Evolutionary conservation across 2,113 vertebrate species (phyloP).

Genomic region (Ovis aries): DNA sequence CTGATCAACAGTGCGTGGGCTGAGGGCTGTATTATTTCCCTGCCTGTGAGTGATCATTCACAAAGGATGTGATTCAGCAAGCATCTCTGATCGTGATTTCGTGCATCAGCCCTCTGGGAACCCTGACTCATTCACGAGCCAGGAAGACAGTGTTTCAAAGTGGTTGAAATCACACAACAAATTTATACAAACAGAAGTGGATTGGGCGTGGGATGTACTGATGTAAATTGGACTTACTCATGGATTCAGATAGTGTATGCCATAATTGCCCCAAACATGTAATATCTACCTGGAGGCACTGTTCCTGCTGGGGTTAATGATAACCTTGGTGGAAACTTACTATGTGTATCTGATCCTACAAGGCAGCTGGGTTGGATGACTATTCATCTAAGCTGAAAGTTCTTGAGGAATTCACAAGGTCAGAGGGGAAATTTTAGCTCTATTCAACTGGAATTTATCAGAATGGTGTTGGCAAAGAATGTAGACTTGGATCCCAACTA

Average conservation of each 20-base stretch:
- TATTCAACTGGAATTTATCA: not conserved
- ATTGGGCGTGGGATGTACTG: not conserved
- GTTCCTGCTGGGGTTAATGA: not conserved
- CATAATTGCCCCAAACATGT: not conserved
- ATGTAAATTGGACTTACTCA: not conserved
- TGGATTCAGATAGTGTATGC: not conserved
- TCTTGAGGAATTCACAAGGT: not conserved
- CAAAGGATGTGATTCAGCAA: conserved; percentile 38
- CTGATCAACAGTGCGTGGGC: not conserved
- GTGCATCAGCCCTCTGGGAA: not conserved
- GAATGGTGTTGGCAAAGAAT: not conserved
- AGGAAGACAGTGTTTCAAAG: conserved; percentile 20
- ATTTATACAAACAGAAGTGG: not conserved
- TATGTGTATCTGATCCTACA: not conserved
- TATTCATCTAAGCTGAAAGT: not conserved
- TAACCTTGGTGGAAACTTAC: not conserved
- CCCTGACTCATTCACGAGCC: conserved; percentile 31
- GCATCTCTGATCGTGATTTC: not conserved
- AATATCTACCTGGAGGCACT: not conserved
- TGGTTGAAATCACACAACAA: not conserved
- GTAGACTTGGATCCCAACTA: not conserved
- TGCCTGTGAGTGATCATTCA: not conserved
- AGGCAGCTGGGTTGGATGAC: not conserved
- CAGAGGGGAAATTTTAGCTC: not conserved
- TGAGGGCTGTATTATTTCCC: not conserved